phyloP scores from a whole-genome alignment of 2,888 invertebrate species.

The Papilio elwesi region DNA sequence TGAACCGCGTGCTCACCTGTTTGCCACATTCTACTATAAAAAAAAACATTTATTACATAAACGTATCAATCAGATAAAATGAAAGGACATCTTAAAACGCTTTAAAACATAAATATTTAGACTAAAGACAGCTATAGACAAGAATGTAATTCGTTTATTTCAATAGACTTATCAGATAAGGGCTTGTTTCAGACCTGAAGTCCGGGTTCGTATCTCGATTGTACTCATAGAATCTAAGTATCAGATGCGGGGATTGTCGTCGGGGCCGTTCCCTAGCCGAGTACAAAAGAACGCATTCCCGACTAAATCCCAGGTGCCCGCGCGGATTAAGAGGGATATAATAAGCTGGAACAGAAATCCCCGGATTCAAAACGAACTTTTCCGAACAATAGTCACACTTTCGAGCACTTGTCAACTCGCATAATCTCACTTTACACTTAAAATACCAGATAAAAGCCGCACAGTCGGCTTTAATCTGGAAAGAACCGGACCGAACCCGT shows the following conservation, averaged over 20 bases:
- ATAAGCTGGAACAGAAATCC: slow-evolving; percentile 54
- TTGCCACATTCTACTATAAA: too few relatives aligned
- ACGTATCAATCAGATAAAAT: neutral
- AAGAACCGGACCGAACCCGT: slow-evolving; percentile 51
- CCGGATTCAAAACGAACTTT: slow-evolving; percentile 51
- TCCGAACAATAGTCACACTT: slow-evolving; percentile 59
- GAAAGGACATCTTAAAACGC: neutral
- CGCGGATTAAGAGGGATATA: slow-evolving; percentile 51
- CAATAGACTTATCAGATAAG: slow-evolving; percentile 28
- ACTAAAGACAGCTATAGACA: neutral
- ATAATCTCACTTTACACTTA: slow-evolving; percentile 59
- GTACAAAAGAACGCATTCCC: slow-evolving; percentile 45
- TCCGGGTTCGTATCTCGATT: slow-evolving; percentile 11
- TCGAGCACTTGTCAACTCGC: slow-evolving; percentile 60
- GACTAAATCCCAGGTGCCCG: slow-evolving; percentile 56
- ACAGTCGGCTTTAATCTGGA: slow-evolving; percentile 46
- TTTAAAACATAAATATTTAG: neutral
- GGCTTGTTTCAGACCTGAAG: slow-evolving; percentile 11
- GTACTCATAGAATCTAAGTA: slow-evolving; percentile 40
- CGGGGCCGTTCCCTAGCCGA: slow-evolving; percentile 25
- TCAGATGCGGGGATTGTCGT: slow-evolving; percentile 34
- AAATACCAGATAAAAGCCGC: slow-evolving; percentile 50
- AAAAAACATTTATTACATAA: neutral
- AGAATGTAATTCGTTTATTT: slow-evolving; percentile 12
- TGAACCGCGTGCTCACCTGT: too few relatives aligned